These are phyloP conservation scores for Neodon shergylaensis DNA, from an alignment of 2,113 vertebrate genomes.

Conservation along the genomic window DNA sequence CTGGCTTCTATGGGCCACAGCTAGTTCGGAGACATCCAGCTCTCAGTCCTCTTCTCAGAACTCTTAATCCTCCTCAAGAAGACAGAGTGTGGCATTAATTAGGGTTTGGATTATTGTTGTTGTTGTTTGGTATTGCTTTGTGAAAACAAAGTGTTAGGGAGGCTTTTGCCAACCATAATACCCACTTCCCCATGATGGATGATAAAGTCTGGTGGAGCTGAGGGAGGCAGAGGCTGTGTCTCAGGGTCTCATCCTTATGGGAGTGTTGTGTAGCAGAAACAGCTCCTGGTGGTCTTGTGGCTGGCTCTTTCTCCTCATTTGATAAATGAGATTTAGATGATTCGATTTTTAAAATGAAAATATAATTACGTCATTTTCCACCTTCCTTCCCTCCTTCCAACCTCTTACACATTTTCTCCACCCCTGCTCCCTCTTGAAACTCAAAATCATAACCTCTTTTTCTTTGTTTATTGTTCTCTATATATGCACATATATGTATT, in stretches of 20 bases:
- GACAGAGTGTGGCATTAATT: slow-evolving; percentile 38
- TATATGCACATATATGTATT: not conserved
- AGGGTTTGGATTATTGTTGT: not conserved
- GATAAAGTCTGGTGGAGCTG: not conserved
- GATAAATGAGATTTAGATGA: not conserved
- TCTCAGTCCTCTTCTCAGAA: not conserved
- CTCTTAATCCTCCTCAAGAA: slow-evolving; percentile 13
- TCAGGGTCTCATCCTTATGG: not conserved
- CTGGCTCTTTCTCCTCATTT: not conserved
- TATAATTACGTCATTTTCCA: not conserved
- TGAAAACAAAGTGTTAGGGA: slow-evolving; percentile 55
- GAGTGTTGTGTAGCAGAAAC: not conserved
- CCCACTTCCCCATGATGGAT: not conserved
- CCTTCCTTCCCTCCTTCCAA: not conserved
- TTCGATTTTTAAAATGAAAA: not conserved
- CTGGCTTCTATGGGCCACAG: not conserved
- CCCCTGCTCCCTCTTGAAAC: not conserved
- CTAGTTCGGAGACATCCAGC: not conserved
- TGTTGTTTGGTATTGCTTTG: slow-evolving; percentile 25
- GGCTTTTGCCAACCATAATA: slow-evolving; percentile 51
- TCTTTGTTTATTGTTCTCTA: not conserved
- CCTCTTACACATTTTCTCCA: not conserved
- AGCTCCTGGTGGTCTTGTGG: not conserved
- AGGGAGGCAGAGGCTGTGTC: not conserved
- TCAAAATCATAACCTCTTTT: not conserved